These are phyloP conservation scores for Helicoverpa armigera DNA, from an alignment of 1,140 invertebrate genomes.

Conservation along the genomic window DNA sequence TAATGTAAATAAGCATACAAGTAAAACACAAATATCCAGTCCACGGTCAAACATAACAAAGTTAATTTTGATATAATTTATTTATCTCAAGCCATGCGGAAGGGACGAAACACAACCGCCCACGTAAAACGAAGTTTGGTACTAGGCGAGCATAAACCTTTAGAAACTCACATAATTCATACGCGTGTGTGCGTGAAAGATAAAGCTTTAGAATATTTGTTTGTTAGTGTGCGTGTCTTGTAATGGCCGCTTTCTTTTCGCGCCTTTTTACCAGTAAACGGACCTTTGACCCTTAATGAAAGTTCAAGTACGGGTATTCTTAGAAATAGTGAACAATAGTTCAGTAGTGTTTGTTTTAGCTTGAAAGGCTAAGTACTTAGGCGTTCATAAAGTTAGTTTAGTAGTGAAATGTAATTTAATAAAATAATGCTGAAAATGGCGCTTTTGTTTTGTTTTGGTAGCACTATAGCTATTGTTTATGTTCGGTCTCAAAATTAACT, in stretches of 20 bases:
- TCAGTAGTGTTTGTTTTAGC: background rate
- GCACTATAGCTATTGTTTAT: too few species aligned
- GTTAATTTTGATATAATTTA: background rate
- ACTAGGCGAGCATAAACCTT: constrained; percentile 11
- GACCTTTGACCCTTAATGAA: constrained; percentile 19
- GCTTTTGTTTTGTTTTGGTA: background rate
- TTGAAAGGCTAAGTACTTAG: background rate
- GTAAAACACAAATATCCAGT: too few species aligned
- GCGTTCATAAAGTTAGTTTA: background rate
- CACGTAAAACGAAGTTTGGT: background rate
- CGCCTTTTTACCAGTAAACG: constrained; percentile 9
- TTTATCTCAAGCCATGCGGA: background rate
- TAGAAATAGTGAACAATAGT: constrained; percentile 29
- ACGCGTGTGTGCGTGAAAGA: background rate
- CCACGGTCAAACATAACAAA: background rate
- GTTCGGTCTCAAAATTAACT: too few species aligned
- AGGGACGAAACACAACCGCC: background rate
- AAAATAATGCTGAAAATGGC: background rate
- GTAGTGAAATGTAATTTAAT: background rate
- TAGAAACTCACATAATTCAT: background rate
- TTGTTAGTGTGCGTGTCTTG: constrained; percentile 24
- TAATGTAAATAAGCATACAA: too few species aligned
- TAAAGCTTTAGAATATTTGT: too few species aligned
- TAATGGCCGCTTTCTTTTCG: constrained; percentile 28
- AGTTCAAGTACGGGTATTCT: constrained; percentile 25